phyloP scores from a whole-genome alignment of 35 echinoderm and acorn worm species.

The Hemicentrotus pulcherrimus region DNA sequence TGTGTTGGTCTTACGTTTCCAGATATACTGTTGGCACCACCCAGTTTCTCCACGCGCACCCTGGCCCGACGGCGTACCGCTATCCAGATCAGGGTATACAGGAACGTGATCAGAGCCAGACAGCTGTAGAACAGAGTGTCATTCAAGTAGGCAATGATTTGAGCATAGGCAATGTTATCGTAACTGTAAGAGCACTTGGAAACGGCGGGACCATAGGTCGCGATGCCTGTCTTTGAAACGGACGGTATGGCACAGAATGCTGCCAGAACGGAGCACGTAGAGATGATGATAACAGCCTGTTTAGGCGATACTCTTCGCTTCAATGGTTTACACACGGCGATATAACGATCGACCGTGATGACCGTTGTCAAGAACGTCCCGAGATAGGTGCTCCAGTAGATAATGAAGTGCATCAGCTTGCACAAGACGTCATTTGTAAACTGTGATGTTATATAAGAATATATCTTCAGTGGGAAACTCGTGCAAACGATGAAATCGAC shows the following conservation, averaged over 20 bases:
- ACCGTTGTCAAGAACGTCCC: background rate
- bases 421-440: conserved; percentile 34
- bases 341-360: conserved; percentile 30
- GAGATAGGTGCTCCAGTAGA: conserved; percentile 38
- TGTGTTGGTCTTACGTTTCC: background rate
- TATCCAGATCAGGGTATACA: background rate
- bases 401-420: conserved; percentile 11
- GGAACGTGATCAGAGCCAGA: background rate
- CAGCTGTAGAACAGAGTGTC: conserved; percentile 22
- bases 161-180: background rate
- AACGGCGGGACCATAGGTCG: background rate
- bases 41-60: background rate
- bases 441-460: background rate
- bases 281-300: background rate
- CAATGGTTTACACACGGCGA: conserved; percentile 19
- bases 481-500: conserved; percentile 32
- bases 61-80: conserved; percentile 8
- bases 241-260: conserved; percentile 24
- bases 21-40: background rate
- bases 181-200: background rate
- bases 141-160: conserved; percentile 1
- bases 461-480: conserved; percentile 41
- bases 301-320: conserved; percentile 19
- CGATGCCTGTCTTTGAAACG: background rate
- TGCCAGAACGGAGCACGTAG: background rate